Conservation (phyloP, 2,797 vertebrate genomes). For the Bucorvus abyssinicus region DNA sequence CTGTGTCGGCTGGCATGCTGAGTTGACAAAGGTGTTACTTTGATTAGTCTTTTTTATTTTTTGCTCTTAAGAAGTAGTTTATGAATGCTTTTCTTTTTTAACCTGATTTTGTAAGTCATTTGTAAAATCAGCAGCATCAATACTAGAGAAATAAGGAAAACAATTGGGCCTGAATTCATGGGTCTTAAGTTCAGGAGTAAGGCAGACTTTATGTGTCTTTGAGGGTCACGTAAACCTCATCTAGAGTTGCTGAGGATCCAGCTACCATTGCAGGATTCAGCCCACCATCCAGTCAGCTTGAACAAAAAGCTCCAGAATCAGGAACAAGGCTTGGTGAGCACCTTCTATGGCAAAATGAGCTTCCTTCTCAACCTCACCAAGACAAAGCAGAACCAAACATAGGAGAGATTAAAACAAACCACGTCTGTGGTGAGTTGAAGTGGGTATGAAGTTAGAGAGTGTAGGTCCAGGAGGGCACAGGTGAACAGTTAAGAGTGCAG, state of each 20-base stretch:
- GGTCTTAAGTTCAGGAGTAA: neutral
- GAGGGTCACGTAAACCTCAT: neutral
- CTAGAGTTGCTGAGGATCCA: neutral
- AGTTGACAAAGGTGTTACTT: neutral
- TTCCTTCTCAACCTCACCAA: neutral
- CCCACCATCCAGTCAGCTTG: neutral
- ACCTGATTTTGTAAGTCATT: neutral
- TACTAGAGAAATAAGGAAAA: neutral
- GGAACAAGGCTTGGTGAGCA: accelerated
- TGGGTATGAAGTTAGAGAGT: neutral
- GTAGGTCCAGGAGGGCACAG: neutral
- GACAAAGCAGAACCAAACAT: accelerated
- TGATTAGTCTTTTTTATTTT: neutral
- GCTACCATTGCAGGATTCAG: neutral
- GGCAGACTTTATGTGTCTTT: neutral
- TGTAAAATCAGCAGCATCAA: neutral
- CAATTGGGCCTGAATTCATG: neutral
- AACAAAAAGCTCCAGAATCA: neutral
- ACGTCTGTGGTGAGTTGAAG: neutral
- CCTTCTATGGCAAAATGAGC: neutral
- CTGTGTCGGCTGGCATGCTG: neutral
- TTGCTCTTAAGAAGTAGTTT: neutral
- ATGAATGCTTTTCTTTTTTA: neutral
- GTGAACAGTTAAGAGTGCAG: neutral
- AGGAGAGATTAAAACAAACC: neutral